These are phyloP conservation scores for Falcaria lacertinaria DNA, from an alignment of 2,888 invertebrate species.

Conservation along the genomic window DNA sequence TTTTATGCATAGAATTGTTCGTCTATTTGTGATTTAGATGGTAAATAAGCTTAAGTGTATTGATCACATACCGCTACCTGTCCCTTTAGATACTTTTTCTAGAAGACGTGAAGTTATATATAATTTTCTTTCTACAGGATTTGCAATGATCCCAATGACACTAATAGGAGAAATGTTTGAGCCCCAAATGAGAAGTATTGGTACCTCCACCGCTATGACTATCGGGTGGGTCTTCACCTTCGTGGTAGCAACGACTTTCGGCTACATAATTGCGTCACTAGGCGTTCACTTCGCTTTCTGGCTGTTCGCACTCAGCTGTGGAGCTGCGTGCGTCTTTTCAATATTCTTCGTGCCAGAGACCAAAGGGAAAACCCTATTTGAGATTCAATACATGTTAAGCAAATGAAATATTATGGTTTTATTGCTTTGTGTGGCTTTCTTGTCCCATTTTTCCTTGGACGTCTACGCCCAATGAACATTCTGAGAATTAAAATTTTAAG, in stretches of 20 bases:
- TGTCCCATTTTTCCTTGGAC: too few relatives aligned
- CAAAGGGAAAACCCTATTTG: slow-evolving; percentile 31
- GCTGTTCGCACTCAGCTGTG: slow-evolving; percentile 24
- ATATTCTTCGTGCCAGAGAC: slow-evolving; percentile 36
- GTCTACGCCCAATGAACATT: too few relatives aligned
- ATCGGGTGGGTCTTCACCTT: slow-evolving; percentile 30
- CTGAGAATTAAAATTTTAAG: too few relatives aligned
- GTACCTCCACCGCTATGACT: slow-evolving; percentile 24
- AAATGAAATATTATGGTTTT: slow-evolving; percentile 7
- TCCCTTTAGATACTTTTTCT: too few relatives aligned
- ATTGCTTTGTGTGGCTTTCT: neutral
- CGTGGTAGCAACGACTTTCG: slow-evolving; percentile 23
- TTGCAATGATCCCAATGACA: slow-evolving; percentile 34
- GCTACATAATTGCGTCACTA: slow-evolving; percentile 18
- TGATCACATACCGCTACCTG: too few relatives aligned
- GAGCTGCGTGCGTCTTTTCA: slow-evolving; percentile 23
- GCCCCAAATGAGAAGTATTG: slow-evolving; percentile 31
- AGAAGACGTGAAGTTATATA: too few relatives aligned
- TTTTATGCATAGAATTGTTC: too few relatives aligned
- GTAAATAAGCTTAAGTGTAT: too few relatives aligned
- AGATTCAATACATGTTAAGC: slow-evolving; percentile 33
- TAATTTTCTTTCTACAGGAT: slow-evolving; percentile 34
- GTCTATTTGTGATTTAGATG: too few relatives aligned
- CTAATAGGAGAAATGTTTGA: slow-evolving; percentile 40
- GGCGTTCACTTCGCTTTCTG: slow-evolving; percentile 29